phyloP scores from a whole-genome alignment of 2,888 invertebrate species.

The Drosophila koepferae region DNA sequence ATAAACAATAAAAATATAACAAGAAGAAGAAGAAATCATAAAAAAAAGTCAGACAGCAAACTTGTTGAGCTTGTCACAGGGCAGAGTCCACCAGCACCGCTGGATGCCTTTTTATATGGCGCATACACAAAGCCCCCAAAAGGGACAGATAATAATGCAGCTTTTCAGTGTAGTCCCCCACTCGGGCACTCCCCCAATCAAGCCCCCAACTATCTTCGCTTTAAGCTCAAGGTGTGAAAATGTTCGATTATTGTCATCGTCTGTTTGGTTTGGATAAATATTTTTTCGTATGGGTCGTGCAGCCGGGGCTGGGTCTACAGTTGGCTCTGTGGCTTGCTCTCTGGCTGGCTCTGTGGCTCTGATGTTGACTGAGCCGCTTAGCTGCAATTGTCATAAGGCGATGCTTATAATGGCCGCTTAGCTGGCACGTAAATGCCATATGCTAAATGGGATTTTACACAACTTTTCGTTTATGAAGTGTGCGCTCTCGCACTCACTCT shows the following conservation, averaged over 20 bases:
- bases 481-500: slow-evolving; percentile 7
- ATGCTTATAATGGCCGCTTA: slow-evolving; percentile 73
- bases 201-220: slow-evolving; percentile 51
- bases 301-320: slow-evolving; percentile 8
- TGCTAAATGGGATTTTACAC: slow-evolving; percentile 73
- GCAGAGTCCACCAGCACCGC: slow-evolving; percentile 42
- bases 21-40: slow-evolving; percentile 25
- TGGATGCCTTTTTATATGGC: slow-evolving; percentile 63
- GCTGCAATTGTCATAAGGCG: slow-evolving; percentile 73
- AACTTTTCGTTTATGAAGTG: slow-evolving; percentile 35
- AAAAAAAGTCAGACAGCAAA: slow-evolving; percentile 41
- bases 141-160: slow-evolving; percentile 59
- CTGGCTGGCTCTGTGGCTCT: slow-evolving; percentile 1
- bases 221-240: slow-evolving; percentile 83
- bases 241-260: slow-evolving; percentile 82
- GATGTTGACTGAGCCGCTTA: slow-evolving; percentile 62
- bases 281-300: slow-evolving; percentile 33
- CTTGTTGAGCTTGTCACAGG: slow-evolving; percentile 64
- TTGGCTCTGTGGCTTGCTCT: neutral
- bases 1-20: slow-evolving; percentile 35
- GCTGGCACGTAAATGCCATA: slow-evolving; percentile 74
- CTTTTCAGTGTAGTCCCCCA: slow-evolving; percentile 38
- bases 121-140: slow-evolving; percentile 51
- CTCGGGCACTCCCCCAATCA: slow-evolving; percentile 30
- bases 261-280: slow-evolving; percentile 17